Conservation (phyloP, 92 coral and sea anemone genomes). For the Montipora capitata region DNA sequence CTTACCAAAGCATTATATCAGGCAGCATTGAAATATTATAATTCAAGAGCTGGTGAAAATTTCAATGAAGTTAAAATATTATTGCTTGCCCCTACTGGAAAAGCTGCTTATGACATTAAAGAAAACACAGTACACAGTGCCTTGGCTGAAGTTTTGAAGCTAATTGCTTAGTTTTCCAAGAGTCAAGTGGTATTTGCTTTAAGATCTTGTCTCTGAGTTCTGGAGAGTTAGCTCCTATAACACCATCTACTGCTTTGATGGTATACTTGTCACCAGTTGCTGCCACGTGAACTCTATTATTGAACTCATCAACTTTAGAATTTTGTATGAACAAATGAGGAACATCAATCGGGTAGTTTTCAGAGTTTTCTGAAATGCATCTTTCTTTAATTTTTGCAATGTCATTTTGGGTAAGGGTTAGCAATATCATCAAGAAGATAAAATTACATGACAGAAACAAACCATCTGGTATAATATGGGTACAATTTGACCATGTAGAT, state of each 20-base stretch:
- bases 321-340: constrained; percentile 50
- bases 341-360: constrained; percentile 35
- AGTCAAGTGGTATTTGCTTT: too few species aligned
- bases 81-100: neutral
- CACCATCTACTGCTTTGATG: constrained; percentile 60
- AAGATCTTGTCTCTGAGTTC: too few species aligned
- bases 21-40: constrained; percentile 73
- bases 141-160: constrained; percentile 3
- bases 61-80: constrained; percentile 60
- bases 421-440: too few species aligned
- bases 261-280: constrained; percentile 27
- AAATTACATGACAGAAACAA: neutral
- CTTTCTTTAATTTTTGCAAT: constrained; percentile 61
- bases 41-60: constrained; percentile 67
- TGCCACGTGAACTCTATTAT: constrained; percentile 30
- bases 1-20: constrained; percentile 76
- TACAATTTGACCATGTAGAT: too few species aligned
- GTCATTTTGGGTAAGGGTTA: constrained; percentile 17
- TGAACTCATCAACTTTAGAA: constrained; percentile 37
- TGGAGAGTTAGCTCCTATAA: neutral
- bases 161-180: too few species aligned
- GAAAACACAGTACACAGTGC: constrained; percentile 49
- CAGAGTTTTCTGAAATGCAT: constrained; percentile 33
- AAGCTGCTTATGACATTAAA: constrained; percentile 45
- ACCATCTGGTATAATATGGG: neutral